Evolutionary conservation across 2,797 vertebrate species (phyloP).

Genomic region (Argentina silus): DNA sequence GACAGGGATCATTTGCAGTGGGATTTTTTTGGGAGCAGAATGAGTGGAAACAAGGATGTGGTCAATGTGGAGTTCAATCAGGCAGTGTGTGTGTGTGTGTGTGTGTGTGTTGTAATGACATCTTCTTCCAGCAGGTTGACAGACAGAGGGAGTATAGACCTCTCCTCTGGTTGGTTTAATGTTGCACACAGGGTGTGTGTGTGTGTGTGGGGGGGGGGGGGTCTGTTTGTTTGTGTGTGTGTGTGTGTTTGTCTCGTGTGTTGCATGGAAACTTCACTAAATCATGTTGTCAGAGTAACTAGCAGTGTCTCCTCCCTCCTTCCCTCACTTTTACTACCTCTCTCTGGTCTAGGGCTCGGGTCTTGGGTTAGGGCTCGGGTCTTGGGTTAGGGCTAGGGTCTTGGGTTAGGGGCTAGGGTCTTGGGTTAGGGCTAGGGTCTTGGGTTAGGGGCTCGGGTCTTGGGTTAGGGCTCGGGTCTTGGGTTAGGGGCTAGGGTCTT

Average conservation of each 20-base stretch:
- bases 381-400: too few relatives aligned
- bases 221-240: conserved; percentile 59
- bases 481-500: too few relatives aligned
- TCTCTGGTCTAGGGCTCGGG: background rate
- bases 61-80: conserved; percentile 37
- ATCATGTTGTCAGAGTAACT: conserved; percentile 69
- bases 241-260: conserved; percentile 65
- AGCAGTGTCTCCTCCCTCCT: conserved; percentile 41
- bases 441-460: too few relatives aligned
- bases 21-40: conserved; percentile 51
- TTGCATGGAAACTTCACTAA: conserved; percentile 68
- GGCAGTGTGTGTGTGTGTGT: too few relatives aligned
- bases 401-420: too few relatives aligned
- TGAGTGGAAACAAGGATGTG: conserved; percentile 73
- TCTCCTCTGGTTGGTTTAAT: conserved; percentile 11
- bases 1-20: background rate
- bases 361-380: too few relatives aligned
- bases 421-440: too few relatives aligned
- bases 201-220: conserved; percentile 37
- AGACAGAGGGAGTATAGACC: conserved; percentile 30
- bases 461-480: too few relatives aligned
- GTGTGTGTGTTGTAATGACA: conserved; percentile 48
- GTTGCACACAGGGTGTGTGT: background rate
- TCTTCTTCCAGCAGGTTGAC: conserved; percentile 54
- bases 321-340: too few relatives aligned